Evolutionary conservation across 2,797 vertebrate genomes (phyloP).

Genomic region (Thunnus albacares): DNA sequence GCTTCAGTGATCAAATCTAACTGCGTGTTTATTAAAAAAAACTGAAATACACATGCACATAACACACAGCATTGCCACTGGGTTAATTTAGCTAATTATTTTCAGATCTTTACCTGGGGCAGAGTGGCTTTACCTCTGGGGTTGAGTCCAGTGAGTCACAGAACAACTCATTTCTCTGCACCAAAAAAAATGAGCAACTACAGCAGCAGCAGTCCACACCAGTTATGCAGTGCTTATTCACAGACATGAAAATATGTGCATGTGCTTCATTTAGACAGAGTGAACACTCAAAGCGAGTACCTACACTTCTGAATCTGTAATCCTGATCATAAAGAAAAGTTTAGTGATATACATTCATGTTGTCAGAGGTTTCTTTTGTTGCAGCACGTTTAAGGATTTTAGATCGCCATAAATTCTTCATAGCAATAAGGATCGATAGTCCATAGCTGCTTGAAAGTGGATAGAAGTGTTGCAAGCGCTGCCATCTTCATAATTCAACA

Average conservation of each 20-base stretch:
- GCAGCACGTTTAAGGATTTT: not conserved
- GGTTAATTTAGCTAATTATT: constrained; percentile 53
- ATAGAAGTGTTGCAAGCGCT: not conserved
- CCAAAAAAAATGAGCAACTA: constrained; percentile 1
- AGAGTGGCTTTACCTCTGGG: constrained; percentile 27
- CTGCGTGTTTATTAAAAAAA: not conserved
- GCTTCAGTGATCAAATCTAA: not conserved
- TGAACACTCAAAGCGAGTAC: too few relatives aligned
- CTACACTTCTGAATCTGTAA: too few relatives aligned
- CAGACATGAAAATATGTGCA: not conserved
- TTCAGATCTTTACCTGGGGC: constrained; percentile 53
- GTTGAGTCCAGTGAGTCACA: constrained; percentile 47
- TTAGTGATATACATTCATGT: too few relatives aligned
- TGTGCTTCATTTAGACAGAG: too few relatives aligned
- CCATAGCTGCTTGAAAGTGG: not conserved
- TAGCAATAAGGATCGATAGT: not conserved
- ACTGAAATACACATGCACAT: not conserved
- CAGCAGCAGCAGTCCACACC: not conserved
- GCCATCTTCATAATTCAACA: not conserved
- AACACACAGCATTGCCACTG: not conserved
- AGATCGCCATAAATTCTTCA: not conserved
- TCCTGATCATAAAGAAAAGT: too few relatives aligned
- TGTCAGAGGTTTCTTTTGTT: not conserved
- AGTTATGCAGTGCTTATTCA: not conserved
- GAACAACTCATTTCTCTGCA: constrained; percentile 15